Evolutionary conservation across 2,888 invertebrate species (phyloP).

Genomic region (Bimastos eiseni): DNA sequence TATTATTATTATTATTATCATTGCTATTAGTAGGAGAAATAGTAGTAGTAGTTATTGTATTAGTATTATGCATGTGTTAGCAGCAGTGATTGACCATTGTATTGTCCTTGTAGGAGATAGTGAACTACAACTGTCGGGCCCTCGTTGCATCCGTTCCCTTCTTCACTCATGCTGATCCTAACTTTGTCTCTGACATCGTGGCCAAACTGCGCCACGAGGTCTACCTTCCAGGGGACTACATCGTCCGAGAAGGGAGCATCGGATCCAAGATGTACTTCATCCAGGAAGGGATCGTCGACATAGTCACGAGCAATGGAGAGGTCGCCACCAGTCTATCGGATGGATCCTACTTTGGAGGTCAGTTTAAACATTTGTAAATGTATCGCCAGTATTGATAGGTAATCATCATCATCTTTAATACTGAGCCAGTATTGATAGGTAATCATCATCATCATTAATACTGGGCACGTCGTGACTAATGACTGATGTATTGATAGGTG

Average conservation of each 20-base stretch:
- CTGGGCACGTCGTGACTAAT: no score
- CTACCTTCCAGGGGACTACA: slow-evolving; percentile 82
- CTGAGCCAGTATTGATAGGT: no score
- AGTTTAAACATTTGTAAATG: neutral
- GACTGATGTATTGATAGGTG: no score
- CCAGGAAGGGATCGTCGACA: slow-evolving; percentile 90
- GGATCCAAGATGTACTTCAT: slow-evolving; percentile 99
- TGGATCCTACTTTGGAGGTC: slow-evolving; percentile 92
- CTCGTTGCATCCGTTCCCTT: slow-evolving; percentile 88
- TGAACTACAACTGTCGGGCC: slow-evolving; percentile 97
- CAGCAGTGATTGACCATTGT: no score
- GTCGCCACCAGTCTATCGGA: slow-evolving; percentile 95
- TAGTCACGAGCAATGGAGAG: slow-evolving; percentile 73
- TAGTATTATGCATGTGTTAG: no score
- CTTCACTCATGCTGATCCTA: slow-evolving; percentile 72
- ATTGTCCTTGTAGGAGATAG: slow-evolving; percentile 74
- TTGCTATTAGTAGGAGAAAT: no score
- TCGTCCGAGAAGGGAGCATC: slow-evolving; percentile 82
- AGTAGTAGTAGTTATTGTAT: no score
- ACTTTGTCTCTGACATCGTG: slow-evolving; percentile 96
- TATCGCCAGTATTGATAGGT: no score
- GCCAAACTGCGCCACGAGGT: slow-evolving; percentile 94
- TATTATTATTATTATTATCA: no score
- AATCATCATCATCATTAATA: no score
- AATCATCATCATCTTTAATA: no score